Base-by-base conservation (phyloP, 2,888 invertebrate genomes). In the Lepidocyrtoides sp. region DNA sequence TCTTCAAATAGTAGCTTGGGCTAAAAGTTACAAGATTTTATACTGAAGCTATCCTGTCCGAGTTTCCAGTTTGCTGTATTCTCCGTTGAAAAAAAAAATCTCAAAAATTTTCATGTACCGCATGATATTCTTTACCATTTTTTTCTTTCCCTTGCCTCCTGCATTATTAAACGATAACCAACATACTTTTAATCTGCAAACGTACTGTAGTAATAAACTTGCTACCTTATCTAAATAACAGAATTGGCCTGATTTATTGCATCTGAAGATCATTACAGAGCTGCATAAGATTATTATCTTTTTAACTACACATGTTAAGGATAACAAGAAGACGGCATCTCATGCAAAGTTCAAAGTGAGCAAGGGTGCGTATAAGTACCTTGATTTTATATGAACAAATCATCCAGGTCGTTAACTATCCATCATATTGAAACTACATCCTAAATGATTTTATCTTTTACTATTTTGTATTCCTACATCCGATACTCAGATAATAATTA, bases 161-260 rank as follows among this genome's bases (percentile, higher is more conserved):
- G 1, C 8, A 48, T 10, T 14, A 48, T 48, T 48, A 48, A 10
- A 48, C 48, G 8, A 14, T 48, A 14, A 48, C 48, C 10, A 48
- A 2, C 10, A n/a, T 48, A 48, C 8, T n/a, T 14, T 48, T 14
- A 48, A 2, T 10, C 2, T 48, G 48, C 8, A 48, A 36, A 36
- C 36, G 51, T 51, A 51, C 2, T n/a, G n/a, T 12, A 51, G 5
- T 20, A 57, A 57, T 20, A 17, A 57, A 57, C 23, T 20, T 14
- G 20, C 17, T 5, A 10, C 23, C 2, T 20, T 63, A 36, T 41
- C 36, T 41, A 17, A 29, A 23, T 20, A 77, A 48, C 23, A 51
- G 51, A 51, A 88, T 54, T 88, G 29, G 51, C 23, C 88, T 88
- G 88, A 81, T 88, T 88, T 88, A 88, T 81, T 88, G 69, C 29